Evolutionary conservation across 1,140 invertebrate genomes (phyloP).

Genomic region (Alviniconcha marisindica): DNA sequence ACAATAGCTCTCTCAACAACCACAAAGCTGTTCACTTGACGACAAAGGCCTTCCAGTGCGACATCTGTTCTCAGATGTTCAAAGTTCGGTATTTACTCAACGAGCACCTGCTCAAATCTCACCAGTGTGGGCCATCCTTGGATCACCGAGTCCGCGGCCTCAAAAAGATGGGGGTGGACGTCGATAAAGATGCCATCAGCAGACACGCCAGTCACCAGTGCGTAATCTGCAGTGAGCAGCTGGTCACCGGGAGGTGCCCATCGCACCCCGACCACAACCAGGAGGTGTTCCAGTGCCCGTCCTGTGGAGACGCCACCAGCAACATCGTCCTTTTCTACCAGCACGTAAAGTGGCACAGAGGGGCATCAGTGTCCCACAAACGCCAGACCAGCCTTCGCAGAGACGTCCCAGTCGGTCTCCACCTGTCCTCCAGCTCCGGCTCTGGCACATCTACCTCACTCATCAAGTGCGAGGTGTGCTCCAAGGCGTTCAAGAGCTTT

Average conservation of each 20-base stretch:
- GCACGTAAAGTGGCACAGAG: slow-evolving; percentile 9
- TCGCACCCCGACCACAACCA: background rate
- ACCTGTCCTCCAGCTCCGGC: background rate
- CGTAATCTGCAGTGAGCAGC: background rate
- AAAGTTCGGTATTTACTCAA: background rate
- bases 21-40: background rate
- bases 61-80: slow-evolving; percentile 22
- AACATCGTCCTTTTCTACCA: slow-evolving; percentile 7
- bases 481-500: background rate
- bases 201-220: background rate
- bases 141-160: slow-evolving; percentile 1
- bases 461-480: slow-evolving; percentile 6
- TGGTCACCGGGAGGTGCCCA: background rate
- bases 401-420: background rate
- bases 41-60: background rate
- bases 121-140: slow-evolving; percentile 1
- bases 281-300: background rate
- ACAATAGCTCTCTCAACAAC: slow-evolving; percentile 17
- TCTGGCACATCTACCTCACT: background rate
- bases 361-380: background rate
- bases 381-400: background rate
- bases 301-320: background rate
- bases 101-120: background rate
- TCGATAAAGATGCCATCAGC: background rate
- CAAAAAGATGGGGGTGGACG: slow-evolving; percentile 18